phyloP scores from a whole-genome alignment of 2,888 invertebrate genomes.

The Halictus ligatus region DNA sequence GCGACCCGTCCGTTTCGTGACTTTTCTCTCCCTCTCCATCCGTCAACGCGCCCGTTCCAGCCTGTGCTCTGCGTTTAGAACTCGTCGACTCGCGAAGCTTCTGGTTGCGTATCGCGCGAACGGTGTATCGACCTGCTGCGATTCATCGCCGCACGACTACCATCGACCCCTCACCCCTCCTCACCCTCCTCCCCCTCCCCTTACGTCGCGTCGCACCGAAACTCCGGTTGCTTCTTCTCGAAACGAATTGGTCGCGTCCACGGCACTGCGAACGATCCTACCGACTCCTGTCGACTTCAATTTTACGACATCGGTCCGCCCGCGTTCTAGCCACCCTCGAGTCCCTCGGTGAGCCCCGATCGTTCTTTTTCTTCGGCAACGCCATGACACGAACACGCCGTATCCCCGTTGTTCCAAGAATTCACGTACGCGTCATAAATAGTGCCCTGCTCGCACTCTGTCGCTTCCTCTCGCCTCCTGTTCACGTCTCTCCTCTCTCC shows the following conservation, averaged over 20 bases:
- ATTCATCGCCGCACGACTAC: background rate
- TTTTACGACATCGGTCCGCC: constrained; percentile 44
- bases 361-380: constrained; percentile 62
- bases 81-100: background rate
- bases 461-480: constrained; percentile 56
- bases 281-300: constrained; percentile 26
- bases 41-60: constrained; percentile 10
- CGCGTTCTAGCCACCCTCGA: constrained; percentile 21
- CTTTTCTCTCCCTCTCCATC: constrained; percentile 4
- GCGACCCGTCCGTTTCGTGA: background rate
- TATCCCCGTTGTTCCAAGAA: constrained; percentile 74
- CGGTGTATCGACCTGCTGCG: constrained; percentile 17
- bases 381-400: constrained; percentile 66
- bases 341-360: constrained; percentile 53
- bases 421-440: constrained; percentile 84
- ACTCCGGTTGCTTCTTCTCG: constrained; percentile 9
- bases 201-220: background rate
- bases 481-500: constrained; percentile 43
- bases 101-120: background rate
- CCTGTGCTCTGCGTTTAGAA: constrained; percentile 1
- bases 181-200: background rate
- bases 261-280: constrained; percentile 10
- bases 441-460: constrained; percentile 71
- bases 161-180: no score
- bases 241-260: constrained; percentile 18